Base-by-base conservation (phyloP, 2,888 invertebrate genomes). In the Ormyrus rosae region DNA sequence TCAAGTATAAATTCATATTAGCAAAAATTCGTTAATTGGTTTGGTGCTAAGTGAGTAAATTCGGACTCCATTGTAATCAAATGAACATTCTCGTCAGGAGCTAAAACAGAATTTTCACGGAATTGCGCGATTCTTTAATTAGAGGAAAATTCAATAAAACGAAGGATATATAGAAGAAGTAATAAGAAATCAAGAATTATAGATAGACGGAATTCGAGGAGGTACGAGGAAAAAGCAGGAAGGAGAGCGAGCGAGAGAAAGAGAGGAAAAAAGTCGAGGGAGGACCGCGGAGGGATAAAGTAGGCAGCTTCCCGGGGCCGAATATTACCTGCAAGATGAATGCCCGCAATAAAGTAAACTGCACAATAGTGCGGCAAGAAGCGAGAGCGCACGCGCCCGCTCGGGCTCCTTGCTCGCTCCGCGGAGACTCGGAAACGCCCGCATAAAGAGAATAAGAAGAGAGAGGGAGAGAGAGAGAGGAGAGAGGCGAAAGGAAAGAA, bases 291-390 rank as follows among this genome's bases (percentile, higher is more conserved):
- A 19, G 51, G 63, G 71, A 78, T 74, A 72, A 79, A 75, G 70
- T 79, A 76, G 81, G 69, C 64, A 70, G 81, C 55, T 61, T 79
- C 50, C 68, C 78, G 72, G 70, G 81, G 82, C 83, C 85, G 85
- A 88, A 87, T 88, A 87, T 88, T 86, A 85, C 84, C 74, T 82
- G 82, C 82, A 86, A 86, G 88, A 88, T 82, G 86, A 87, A 87
- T 87, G 87, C 84, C 80, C 55, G 85, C 85, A 86, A 88, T 88
- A 88, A 88, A 88, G 85, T 85, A 87, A 86, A 87, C 85, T 86
- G 85, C 86, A 86, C 87, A 86, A 88, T 88, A 86, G 86, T 82
- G 53, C 76, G 50, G 67, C 48, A 75, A 34, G 34, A 34, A 34
- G 64, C 69, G 56, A n/a, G 48, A 53, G 69, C 46, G 13, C 58